Evolutionary conservation across 2,113 vertebrate species (phyloP).

Genomic region (Scomber scombrus): DNA sequence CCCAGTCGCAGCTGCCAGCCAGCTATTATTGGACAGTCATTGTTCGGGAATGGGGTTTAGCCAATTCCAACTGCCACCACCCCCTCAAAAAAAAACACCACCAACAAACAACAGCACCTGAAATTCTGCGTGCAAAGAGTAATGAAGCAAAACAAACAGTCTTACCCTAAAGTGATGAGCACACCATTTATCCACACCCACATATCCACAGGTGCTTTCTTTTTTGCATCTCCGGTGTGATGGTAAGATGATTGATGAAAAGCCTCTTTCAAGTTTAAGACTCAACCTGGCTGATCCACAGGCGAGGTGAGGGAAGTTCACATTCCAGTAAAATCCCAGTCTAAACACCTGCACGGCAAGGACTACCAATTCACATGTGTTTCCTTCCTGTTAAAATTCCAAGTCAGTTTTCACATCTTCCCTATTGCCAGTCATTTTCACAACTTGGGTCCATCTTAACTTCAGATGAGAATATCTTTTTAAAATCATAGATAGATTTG

Average conservation of each 20-base stretch:
- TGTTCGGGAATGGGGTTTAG: neutral
- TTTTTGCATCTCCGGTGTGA: conserved; percentile 8
- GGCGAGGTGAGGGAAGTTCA: conserved; percentile 50
- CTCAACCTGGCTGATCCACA: conserved; percentile 39
- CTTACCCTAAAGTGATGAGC: neutral
- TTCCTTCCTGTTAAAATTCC: conserved; percentile 61
- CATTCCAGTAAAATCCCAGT: conserved; percentile 77
- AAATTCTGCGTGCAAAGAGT: neutral
- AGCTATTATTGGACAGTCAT: neutral
- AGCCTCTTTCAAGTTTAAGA: conserved; percentile 57
- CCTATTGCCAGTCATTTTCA: neutral
- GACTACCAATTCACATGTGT: conserved; percentile 38
- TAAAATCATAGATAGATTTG: neutral
- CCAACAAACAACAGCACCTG: neutral
- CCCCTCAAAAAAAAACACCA: too few species aligned
- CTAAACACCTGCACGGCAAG: conserved; percentile 79
- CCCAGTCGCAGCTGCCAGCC: neutral
- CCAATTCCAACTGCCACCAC: too few species aligned
- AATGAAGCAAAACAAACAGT: conserved; percentile 1
- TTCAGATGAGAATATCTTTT: neutral
- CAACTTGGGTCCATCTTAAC: neutral
- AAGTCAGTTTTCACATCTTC: conserved; percentile 15
- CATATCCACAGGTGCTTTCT: conserved; percentile 60
- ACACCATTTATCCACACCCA: neutral
- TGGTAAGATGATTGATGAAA: conserved; percentile 54